These are phyloP conservation scores for Luscinia megarhynchos DNA, from an alignment of 2,797 vertebrate genomes.

Conservation along the genomic window DNA sequence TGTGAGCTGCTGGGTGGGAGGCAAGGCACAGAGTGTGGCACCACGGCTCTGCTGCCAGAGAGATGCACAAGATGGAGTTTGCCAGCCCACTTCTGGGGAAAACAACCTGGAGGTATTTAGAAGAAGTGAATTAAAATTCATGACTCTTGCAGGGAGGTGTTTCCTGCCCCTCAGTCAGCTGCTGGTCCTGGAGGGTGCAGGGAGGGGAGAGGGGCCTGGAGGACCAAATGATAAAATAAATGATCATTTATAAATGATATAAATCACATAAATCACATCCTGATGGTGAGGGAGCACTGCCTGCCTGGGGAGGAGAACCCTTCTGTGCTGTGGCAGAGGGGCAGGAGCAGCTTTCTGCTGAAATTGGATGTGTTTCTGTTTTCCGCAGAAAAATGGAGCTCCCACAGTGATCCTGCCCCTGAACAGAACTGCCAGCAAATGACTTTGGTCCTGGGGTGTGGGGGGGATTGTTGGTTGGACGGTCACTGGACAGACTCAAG, in stretches of 20 bases:
- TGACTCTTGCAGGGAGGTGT: background rate
- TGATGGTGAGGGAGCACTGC: accelerated
- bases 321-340: background rate
- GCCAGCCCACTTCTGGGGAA: background rate
- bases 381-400: background rate
- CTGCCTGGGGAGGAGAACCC: background rate
- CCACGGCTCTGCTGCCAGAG: background rate
- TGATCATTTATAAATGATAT: background rate
- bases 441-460: background rate
- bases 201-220: background rate
- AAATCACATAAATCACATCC: background rate
- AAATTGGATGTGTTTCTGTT: background rate
- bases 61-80: background rate
- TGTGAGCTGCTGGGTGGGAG: background rate
- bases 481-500: no score
- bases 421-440: background rate
- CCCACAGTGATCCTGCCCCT: accelerated
- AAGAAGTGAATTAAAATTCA: background rate
- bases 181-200: background rate
- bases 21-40: background rate
- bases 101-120: background rate
- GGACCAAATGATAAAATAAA: no score
- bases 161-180: background rate
- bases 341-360: background rate
- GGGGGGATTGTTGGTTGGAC: no score